These are phyloP conservation scores for Cheumatopsyche charites DNA, from an alignment of 1,140 invertebrate species.

Conservation along the genomic window DNA sequence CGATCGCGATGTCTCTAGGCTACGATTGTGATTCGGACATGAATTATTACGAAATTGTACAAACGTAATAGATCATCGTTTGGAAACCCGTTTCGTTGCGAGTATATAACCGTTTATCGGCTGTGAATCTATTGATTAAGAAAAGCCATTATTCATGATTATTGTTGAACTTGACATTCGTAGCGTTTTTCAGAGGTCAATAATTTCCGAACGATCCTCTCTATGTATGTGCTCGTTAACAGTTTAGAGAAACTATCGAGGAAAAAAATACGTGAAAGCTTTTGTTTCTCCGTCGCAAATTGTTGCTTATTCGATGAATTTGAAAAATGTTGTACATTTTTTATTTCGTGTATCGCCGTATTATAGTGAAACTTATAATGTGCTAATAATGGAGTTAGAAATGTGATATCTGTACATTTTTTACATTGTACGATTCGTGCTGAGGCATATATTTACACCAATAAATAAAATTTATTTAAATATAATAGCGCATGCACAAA, in stretches of 20 bases:
- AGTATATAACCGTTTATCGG: conserved; percentile 9
- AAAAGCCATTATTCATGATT: conserved; percentile 26
- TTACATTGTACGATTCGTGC: background rate
- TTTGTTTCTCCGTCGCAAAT: too few relatives aligned
- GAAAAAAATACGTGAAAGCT: too few relatives aligned
- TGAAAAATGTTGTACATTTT: background rate
- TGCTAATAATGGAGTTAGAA: background rate
- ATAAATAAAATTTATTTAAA: conserved; percentile 28
- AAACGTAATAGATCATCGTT: conserved; percentile 22
- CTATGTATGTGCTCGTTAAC: too few relatives aligned
- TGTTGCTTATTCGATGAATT: too few relatives aligned
- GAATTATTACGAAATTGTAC: conserved; percentile 21
- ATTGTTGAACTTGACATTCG: conserved; percentile 21
- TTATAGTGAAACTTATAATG: conserved; percentile 6
- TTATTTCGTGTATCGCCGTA: background rate
- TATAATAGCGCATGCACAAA: conserved; percentile 17
- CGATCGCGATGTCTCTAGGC: conserved; percentile 5
- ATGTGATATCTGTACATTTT: conserved; percentile 8
- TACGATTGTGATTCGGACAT: conserved; percentile 7
- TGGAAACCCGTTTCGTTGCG: conserved; percentile 16
- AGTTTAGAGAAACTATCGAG: too few relatives aligned
- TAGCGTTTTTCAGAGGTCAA: conserved; percentile 1
- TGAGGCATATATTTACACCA: conserved; percentile 6
- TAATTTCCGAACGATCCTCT: background rate
- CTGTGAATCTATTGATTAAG: conserved; percentile 25